Conservation (phyloP, 2,797 vertebrate genomes). For the Passerculus sandwichensis region DNA sequence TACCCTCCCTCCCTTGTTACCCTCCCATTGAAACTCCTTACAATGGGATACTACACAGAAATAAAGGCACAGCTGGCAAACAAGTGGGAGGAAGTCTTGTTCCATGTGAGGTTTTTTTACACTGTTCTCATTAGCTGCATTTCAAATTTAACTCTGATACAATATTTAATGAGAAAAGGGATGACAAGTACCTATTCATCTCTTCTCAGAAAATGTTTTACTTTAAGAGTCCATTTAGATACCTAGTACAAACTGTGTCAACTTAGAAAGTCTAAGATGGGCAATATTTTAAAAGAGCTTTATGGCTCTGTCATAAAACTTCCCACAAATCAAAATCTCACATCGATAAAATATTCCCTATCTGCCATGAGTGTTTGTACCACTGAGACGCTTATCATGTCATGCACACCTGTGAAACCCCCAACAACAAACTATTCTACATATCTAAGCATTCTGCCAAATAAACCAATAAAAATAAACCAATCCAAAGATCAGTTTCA, state of each 20-base stretch:
- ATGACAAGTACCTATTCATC: neutral
- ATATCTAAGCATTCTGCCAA: neutral
- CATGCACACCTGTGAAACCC: neutral
- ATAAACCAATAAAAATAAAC: no score
- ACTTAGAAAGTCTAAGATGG: neutral
- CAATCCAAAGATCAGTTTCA: neutral
- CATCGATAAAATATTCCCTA: neutral
- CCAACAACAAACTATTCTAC: neutral
- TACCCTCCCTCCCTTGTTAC: no score
- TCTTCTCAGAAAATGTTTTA: neutral
- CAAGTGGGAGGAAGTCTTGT: neutral
- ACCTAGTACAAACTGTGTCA: neutral
- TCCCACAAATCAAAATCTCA: neutral
- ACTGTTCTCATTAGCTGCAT: neutral
- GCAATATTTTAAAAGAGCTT: neutral
- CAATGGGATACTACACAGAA: neutral
- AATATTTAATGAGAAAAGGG: neutral
- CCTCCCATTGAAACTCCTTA: no score
- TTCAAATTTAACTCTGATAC: neutral
- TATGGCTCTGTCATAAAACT: neutral
- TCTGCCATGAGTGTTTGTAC: neutral
- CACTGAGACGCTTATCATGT: neutral
- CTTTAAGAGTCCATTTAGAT: neutral
- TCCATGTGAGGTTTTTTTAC: neutral
- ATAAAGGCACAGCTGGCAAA: neutral